Evolutionary conservation across 2,888 invertebrate species (phyloP).

Genomic region (Perithous albicinctus): DNA sequence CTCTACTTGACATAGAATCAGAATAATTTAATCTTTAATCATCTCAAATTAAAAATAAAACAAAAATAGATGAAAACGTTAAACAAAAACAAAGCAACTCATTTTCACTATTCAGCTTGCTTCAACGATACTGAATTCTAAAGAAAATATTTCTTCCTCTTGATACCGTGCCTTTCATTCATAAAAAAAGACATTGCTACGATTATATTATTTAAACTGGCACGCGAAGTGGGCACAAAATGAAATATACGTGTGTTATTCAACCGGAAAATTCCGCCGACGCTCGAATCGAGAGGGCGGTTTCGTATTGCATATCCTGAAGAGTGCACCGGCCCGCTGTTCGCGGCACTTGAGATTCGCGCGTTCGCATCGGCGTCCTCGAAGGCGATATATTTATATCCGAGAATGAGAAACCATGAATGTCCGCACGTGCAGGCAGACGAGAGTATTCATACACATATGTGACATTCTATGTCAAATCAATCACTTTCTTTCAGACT

Average conservation of each 20-base stretch:
- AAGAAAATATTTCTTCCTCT: neutral
- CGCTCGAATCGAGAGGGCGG: conserved; percentile 27
- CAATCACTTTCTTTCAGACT: too few species aligned
- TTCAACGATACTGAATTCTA: neutral
- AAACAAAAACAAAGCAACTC: neutral
- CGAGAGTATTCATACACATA: conserved; percentile 12
- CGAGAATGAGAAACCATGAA: conserved; percentile 46
- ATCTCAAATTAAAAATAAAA: neutral
- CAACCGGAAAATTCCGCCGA: conserved; percentile 36
- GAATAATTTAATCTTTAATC: too few species aligned
- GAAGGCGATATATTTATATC: conserved; percentile 57
- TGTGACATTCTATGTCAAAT: too few species aligned
- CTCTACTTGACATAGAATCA: too few species aligned
- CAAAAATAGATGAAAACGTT: neutral
- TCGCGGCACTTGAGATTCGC: conserved; percentile 41
- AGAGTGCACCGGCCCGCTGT: conserved; percentile 18
- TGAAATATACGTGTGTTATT: conserved; percentile 25
- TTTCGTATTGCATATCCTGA: conserved; percentile 31
- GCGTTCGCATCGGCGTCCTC: conserved; percentile 28
- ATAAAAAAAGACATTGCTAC: neutral
- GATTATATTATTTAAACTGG: conserved; percentile 10
- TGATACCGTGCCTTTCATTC: neutral
- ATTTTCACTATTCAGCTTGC: neutral
- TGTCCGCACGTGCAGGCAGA: conserved; percentile 31
- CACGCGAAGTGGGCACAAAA: conserved; percentile 13